A percentile compares a stretch with the other conserved stretches of the same genome.
These are phyloP conservation scores for Drosophila dives DNA, from an alignment of 2,888 invertebrate species.

Conservation along the genomic window DNA sequence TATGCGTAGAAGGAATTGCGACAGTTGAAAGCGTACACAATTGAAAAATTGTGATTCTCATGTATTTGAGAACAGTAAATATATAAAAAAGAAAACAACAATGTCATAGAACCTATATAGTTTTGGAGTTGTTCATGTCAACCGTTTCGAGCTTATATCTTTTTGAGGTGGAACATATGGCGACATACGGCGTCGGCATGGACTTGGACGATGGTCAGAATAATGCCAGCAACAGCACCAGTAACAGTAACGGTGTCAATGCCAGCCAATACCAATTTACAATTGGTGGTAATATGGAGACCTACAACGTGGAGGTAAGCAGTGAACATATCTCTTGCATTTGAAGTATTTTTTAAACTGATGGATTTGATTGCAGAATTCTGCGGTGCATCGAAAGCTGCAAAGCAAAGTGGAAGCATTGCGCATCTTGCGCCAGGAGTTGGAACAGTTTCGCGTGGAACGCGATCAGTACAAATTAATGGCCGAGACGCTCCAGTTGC, in stretches of 20 bases:
- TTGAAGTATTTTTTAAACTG: not conserved
- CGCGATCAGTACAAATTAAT: constrained; percentile 92
- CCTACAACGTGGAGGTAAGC: constrained; percentile 84
- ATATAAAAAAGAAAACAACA: not conserved
- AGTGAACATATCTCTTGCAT: not conserved
- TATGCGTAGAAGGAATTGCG: constrained; percentile 8
- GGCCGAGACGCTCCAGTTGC: constrained; percentile 90
- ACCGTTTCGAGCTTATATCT: constrained; percentile 10
- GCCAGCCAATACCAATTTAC: constrained; percentile 76
- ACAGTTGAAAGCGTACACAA: constrained; percentile 4
- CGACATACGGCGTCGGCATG: constrained; percentile 43
- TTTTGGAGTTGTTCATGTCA: constrained; percentile 50
- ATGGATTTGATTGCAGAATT: constrained; percentile 85
- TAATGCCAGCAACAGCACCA: constrained; percentile 33
- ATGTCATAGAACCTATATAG: constrained; percentile 15
- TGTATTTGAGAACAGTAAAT: not conserved
- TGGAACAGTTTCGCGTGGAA: constrained; percentile 92
- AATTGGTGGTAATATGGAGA: constrained; percentile 85
- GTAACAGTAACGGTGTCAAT: constrained; percentile 50
- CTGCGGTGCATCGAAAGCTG: constrained; percentile 89
- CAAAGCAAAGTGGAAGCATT: constrained; percentile 93
- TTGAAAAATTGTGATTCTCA: constrained; percentile 19
- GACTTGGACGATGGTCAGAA: constrained; percentile 62
- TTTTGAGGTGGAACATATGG: constrained; percentile 45
- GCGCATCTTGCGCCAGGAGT: constrained; percentile 90